Base-by-base conservation (phyloP, 2,888 invertebrate species). In the Pseudoips prasinana region DNA sequence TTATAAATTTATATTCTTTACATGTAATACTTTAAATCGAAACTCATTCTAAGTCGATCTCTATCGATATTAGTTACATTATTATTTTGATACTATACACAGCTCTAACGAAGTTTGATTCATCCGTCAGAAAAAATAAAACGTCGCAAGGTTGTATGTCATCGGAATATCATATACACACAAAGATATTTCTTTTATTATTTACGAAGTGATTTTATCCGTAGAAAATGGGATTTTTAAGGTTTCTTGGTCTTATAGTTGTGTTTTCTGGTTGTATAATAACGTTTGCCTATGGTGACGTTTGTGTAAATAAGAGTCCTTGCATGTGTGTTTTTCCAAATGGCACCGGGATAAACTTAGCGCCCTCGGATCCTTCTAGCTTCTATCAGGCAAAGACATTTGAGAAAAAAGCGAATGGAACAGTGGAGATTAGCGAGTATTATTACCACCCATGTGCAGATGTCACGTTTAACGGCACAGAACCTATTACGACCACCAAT, bases 321-420 rank as follows among this genome's bases (percentile, higher is more conserved):
- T 89, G 89, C 56, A 59, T 64, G 31, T 89, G 89, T 60, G 77
- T 69, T 46, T 89, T 83, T 66, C 48, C 81, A 3, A 88, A 88
- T 72, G 89, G 89, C 40, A 87, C 88, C 55, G 87, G 87, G 55
- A 75, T 88, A 48, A 88, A 89, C 66, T 64, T 89, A 41, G 55
- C 73, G 23, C 73, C 78, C 23, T 57, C 73, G 26, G 58, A 58
- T 41, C 71, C 71, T 38, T 39, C 62, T 34, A 54, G 53, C 2
- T 82, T 81, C 65, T 81, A 70, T 46, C 29, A 48, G 25, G 67
- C 77, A 26, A 57, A 73, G 52, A 66, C 39, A n/a, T 79, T 56
- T 49, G 41, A 46, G 38, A 28, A 43, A 7, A 58, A 64, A 33
- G 54, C 51, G 20, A 62, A 50, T 39, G 65, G 58, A 17, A 37